Evolutionary conservation across 2,113 vertebrate genomes (phyloP).

Genomic region (Heliornis fulica): DNA sequence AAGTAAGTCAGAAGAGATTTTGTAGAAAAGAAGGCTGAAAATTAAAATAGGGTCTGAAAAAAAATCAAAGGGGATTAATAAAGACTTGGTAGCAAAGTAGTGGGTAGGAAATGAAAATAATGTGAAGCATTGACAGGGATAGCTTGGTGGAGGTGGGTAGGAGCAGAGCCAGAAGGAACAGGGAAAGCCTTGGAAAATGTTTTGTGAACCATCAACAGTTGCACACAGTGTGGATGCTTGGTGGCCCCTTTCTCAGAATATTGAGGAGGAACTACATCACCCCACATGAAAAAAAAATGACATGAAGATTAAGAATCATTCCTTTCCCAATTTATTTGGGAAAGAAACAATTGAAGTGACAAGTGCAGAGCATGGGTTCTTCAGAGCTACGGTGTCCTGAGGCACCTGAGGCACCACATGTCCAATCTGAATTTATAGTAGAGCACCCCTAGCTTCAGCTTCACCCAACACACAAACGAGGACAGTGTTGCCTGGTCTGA

Average conservation of each 20-base stretch:
- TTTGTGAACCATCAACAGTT: background rate
- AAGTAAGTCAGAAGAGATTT: background rate
- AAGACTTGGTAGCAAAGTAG: background rate
- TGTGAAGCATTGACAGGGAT: background rate
- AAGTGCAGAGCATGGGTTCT: background rate
- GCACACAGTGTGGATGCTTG: background rate
- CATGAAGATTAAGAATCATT: background rate
- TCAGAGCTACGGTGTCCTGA: background rate
- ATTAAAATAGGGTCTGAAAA: background rate
- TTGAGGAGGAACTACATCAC: background rate
- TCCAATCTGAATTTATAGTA: background rate
- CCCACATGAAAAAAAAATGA: background rate
- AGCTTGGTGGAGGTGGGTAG: background rate
- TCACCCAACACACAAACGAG: background rate
- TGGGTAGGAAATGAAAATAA: background rate
- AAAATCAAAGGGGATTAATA: background rate
- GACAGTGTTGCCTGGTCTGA: background rate
- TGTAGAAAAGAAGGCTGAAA: background rate
- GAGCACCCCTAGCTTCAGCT: background rate
- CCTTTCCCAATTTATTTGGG: background rate
- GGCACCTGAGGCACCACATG: background rate
- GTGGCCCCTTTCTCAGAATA: background rate
- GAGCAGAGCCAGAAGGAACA: background rate
- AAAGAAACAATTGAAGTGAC: background rate
- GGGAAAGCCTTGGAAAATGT: background rate